These are phyloP conservation scores for Philypnodon macrostomus DNA, from an alignment of 2,797 vertebrate species.

Conservation along the genomic window DNA sequence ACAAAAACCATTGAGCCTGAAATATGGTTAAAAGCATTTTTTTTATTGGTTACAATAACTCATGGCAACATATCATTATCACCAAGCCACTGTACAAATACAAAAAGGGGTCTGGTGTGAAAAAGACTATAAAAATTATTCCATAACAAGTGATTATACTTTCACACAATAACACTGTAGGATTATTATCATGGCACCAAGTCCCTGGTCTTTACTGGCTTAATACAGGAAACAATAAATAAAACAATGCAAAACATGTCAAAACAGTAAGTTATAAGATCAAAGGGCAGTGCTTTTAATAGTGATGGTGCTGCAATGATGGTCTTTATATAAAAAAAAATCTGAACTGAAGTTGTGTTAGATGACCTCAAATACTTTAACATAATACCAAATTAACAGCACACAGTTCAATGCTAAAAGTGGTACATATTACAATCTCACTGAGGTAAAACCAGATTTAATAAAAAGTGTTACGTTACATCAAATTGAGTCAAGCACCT, in stretches of 20 bases:
- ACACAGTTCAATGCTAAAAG: not conserved
- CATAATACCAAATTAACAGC: not conserved
- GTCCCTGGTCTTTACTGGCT: conserved; percentile 86
- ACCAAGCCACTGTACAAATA: conserved; percentile 97
- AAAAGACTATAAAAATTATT: conserved; percentile 87
- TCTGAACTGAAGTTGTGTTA: not conserved
- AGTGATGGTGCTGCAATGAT: conserved; percentile 67
- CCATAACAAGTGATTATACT: conserved; percentile 86
- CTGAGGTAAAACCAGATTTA: conserved; percentile 20
- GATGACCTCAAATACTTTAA: not conserved
- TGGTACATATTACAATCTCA: not conserved
- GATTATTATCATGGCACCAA: conserved; percentile 83
- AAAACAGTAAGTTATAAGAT: conserved; percentile 75
- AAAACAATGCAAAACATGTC: conserved; percentile 33
- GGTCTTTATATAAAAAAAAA: conserved; percentile 12
- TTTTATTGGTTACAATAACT: conserved; percentile 97
- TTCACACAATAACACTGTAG: conserved; percentile 89
- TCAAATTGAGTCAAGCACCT: conserved; percentile 58
- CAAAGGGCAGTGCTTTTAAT: conserved; percentile 78
- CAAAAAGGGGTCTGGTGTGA: conserved; percentile 85
- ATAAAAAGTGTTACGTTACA: conserved; percentile 30
- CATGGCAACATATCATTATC: conserved; percentile 90
- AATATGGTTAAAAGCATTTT: conserved; percentile 88
- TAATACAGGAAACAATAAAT: conserved; percentile 71
- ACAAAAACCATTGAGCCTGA: no score